phyloP scores from a whole-genome alignment of 2,113 vertebrate genomes.

The Arvicanthis niloticus region DNA sequence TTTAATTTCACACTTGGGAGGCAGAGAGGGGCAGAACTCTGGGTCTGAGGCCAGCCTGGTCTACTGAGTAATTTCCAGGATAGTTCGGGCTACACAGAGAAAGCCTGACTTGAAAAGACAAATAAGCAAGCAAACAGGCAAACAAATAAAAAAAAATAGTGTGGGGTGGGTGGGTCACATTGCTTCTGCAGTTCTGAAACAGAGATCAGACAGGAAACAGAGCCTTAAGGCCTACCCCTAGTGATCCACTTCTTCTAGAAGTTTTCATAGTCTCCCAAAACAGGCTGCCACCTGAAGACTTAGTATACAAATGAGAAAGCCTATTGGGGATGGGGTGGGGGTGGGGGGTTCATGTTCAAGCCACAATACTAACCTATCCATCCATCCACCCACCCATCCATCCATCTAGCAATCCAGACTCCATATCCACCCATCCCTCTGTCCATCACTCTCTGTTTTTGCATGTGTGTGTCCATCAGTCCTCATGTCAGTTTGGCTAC shows the following conservation, averaged over 20 bases:
- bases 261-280: background rate
- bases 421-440: no score
- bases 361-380: background rate
- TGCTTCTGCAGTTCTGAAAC: background rate
- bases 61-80: background rate
- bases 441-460: background rate
- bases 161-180: background rate
- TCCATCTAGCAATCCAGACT: no score
- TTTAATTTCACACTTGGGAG: background rate
- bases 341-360: background rate
- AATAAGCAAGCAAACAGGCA: background rate
- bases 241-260: background rate
- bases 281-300: background rate
- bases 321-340: background rate
- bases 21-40: background rate
- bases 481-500: background rate
- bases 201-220: background rate
- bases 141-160: background rate
- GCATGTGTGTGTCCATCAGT: accelerated
- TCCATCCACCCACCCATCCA: no score
- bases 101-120: background rate
- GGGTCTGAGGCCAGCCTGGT: background rate
- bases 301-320: background rate
- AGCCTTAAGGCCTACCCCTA: background rate
- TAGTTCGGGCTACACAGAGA: background rate